phyloP scores from a whole-genome alignment of 2,888 invertebrate genomes.

The Drosophila atripex region DNA sequence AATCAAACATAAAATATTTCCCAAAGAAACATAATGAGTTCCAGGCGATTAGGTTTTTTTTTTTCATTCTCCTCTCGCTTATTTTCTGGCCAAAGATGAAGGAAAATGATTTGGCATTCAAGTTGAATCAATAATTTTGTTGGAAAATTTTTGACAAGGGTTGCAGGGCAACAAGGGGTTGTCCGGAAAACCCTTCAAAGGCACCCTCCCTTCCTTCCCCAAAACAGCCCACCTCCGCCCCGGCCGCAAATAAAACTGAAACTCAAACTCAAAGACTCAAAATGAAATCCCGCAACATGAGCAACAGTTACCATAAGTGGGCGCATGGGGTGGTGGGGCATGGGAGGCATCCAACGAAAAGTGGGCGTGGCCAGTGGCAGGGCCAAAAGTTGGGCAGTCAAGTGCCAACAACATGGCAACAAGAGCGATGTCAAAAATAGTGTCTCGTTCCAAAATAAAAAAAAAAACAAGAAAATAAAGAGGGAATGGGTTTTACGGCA shows the following conservation, averaged over 20 bases:
- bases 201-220: not conserved
- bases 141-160: slow-evolving; percentile 47
- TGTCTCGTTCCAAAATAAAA: slow-evolving; percentile 32
- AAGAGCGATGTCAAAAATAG: slow-evolving; percentile 44
- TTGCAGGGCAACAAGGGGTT: slow-evolving; percentile 11
- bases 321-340: not conserved
- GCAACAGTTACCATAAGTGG: slow-evolving; percentile 46
- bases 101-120: slow-evolving; percentile 26
- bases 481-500: not conserved
- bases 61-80: too few species aligned
- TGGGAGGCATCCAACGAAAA: not conserved
- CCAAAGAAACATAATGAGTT: slow-evolving; percentile 31
- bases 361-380: not conserved
- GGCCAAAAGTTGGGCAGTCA: slow-evolving; percentile 21
- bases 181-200: slow-evolving; percentile 14
- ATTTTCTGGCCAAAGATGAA: not conserved
- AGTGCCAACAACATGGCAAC: slow-evolving; percentile 47
- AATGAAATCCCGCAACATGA: slow-evolving; percentile 22
- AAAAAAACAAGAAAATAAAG: too few species aligned
- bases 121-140: slow-evolving; percentile 43
- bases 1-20: slow-evolving; percentile 15
- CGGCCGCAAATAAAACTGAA: slow-evolving; percentile 1
- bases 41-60: slow-evolving; percentile 28
- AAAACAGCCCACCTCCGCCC: too few species aligned
- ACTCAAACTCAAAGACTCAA: slow-evolving; percentile 6